phyloP scores from a whole-genome alignment of 2,797 vertebrate species.

The Xenopus petersii region DNA sequence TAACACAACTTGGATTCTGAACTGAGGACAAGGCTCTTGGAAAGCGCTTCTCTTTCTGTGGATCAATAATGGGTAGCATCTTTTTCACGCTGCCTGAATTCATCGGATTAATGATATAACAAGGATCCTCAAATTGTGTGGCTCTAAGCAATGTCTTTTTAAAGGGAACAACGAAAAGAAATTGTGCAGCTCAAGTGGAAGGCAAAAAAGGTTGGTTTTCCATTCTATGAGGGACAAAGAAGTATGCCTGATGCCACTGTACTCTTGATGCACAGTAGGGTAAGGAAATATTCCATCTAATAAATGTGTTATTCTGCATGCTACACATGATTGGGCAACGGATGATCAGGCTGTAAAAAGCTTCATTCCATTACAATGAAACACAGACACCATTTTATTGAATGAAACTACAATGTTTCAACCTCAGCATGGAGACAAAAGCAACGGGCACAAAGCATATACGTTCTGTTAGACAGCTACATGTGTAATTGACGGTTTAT shows the following conservation, averaged over 20 bases:
- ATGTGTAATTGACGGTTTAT: slow-evolving; percentile 4
- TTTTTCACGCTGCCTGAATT: slow-evolving; percentile 48
- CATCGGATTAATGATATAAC: slow-evolving; percentile 57
- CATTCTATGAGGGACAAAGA: slow-evolving; percentile 67
- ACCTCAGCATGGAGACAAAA: slow-evolving; percentile 30
- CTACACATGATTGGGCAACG: not conserved
- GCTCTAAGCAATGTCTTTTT: slow-evolving; percentile 4
- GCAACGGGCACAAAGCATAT: slow-evolving; percentile 6
- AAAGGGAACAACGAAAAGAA: too few relatives aligned
- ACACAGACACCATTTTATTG: slow-evolving; percentile 12
- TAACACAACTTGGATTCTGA: slow-evolving; percentile 27
- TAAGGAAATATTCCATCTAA: slow-evolving; percentile 64
- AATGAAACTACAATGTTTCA: not conserved
- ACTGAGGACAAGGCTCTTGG: slow-evolving; percentile 37
- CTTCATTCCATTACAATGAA: slow-evolving; percentile 44
- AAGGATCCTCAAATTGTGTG: slow-evolving; percentile 52
- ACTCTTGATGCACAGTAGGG: slow-evolving; percentile 75
- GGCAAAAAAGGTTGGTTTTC: slow-evolving; percentile 58
- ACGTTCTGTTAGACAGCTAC: not conserved
- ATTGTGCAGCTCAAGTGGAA: slow-evolving; percentile 56
- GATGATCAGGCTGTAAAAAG: slow-evolving; percentile 14
- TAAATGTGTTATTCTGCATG: slow-evolving; percentile 30
- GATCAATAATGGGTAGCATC: slow-evolving; percentile 50
- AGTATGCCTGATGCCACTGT: slow-evolving; percentile 76
- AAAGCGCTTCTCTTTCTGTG: slow-evolving; percentile 48